Evolutionary conservation across 2,797 vertebrate species (phyloP).

Genomic region (Argya squamiceps): DNA sequence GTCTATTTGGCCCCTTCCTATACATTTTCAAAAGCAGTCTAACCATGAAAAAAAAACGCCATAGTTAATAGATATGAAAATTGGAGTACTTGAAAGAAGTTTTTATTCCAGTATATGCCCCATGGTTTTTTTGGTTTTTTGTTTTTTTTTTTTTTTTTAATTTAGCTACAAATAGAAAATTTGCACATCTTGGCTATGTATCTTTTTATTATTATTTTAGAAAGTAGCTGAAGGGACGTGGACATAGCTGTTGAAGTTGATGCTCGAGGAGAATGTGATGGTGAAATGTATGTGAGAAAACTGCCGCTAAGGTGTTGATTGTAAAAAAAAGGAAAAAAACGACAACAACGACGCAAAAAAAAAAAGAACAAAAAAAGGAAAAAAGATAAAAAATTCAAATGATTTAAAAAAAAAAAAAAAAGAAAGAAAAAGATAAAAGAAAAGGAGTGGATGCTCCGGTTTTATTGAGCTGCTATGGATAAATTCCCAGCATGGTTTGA

Average conservation of each 20-base stretch:
- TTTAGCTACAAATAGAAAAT: slow-evolving; percentile 83
- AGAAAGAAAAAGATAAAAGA: slow-evolving; percentile 65
- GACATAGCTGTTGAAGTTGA: slow-evolving; percentile 74
- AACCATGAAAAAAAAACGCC: slow-evolving; percentile 42
- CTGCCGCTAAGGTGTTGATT: slow-evolving; percentile 86
- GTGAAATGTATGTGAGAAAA: slow-evolving; percentile 80
- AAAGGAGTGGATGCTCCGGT: slow-evolving; percentile 82
- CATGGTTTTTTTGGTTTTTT: background rate
- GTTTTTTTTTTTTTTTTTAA: background rate
- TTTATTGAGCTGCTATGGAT: slow-evolving; percentile 92
- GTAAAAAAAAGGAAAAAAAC: slow-evolving; percentile 73
- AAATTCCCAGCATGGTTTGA: slow-evolving; percentile 88
- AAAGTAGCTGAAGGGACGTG: slow-evolving; percentile 78
- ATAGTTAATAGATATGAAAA: slow-evolving; percentile 65
- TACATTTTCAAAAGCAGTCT: slow-evolving; percentile 37
- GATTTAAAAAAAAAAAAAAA: background rate
- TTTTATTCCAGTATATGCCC: slow-evolving; percentile 70
- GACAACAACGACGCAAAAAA: too few relatives aligned
- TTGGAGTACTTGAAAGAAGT: slow-evolving; percentile 71
- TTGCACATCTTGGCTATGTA: slow-evolving; percentile 89
- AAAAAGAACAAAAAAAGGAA: slow-evolving; percentile 25
- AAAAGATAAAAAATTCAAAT: slow-evolving; percentile 2
- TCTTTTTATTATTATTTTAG: slow-evolving; percentile 76
- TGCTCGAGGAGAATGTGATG: slow-evolving; percentile 80
- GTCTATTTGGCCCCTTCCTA: slow-evolving; percentile 56